phyloP scores from a whole-genome alignment of 2,888 invertebrate genomes.

The Troides helena region DNA sequence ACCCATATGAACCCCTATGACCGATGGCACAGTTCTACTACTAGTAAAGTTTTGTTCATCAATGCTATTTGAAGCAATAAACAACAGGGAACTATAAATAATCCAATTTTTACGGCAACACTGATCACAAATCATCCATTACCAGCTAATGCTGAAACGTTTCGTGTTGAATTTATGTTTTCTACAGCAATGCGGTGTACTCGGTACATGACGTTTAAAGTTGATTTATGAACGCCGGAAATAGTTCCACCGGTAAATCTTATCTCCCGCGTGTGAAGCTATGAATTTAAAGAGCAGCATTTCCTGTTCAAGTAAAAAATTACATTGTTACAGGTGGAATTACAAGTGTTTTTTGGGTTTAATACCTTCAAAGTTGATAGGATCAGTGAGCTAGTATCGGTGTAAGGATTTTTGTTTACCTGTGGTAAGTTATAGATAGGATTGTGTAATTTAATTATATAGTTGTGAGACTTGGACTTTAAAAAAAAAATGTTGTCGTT shows the following conservation, averaged over 20 bases:
- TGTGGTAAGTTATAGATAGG: too few species aligned
- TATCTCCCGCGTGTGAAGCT: background rate
- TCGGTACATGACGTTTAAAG: conserved; percentile 6
- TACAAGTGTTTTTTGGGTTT: too few species aligned
- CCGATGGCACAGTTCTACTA: too few species aligned
- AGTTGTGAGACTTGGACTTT: too few species aligned
- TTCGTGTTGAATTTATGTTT: conserved; percentile 6
- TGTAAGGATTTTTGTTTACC: too few species aligned
- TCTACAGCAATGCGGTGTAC: conserved; percentile 12
- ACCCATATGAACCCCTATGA: too few species aligned
- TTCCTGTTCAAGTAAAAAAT: background rate
- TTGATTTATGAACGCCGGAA: conserved; percentile 10
- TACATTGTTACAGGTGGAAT: too few species aligned
- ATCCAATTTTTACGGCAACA: background rate
- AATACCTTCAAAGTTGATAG: too few species aligned
- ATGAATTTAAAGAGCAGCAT: background rate
- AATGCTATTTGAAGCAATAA: background rate
- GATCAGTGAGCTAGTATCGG: too few species aligned
- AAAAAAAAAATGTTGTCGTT: too few species aligned
- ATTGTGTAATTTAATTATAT: too few species aligned
- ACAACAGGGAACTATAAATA: background rate
- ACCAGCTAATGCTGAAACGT: background rate
- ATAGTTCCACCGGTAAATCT: conserved; percentile 1
- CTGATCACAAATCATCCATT: conserved; percentile 1
- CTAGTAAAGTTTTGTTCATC: too few species aligned